Conservation (phyloP, 2,797 vertebrate species). For the Helicolenus hilgendorfi region DNA sequence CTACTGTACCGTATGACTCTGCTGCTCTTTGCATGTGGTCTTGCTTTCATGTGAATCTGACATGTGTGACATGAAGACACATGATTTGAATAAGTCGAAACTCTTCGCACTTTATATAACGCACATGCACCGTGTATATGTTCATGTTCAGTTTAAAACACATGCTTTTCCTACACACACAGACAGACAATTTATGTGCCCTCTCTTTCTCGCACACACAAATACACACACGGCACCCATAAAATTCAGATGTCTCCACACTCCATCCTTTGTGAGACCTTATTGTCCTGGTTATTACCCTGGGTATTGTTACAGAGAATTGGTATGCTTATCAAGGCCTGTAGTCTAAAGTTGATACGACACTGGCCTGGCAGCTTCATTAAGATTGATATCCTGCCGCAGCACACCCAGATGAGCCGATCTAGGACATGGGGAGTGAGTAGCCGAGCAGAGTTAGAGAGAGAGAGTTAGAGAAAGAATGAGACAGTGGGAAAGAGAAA, state of each 20-base stretch:
- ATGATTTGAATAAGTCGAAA: conserved; percentile 25
- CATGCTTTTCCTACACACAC: conserved; percentile 12
- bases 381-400: conserved; percentile 83
- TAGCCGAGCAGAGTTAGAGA: conserved; percentile 51
- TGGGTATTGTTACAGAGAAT: conserved; percentile 83
- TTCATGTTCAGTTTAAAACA: conserved; percentile 43
- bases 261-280: conserved; percentile 83
- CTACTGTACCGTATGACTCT: neutral
- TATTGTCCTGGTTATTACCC: conserved; percentile 87
- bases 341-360: conserved; percentile 84
- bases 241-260: conserved; percentile 83
- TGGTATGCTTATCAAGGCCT: conserved; percentile 85
- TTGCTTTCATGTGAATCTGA: conserved; percentile 25
- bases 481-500: conserved; percentile 54
- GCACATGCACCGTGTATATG: conserved; percentile 6
- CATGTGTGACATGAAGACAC: conserved; percentile 24
- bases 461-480: conserved; percentile 40
- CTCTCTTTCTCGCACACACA: neutral
- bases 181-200: conserved; percentile 45
- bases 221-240: conserved; percentile 67
- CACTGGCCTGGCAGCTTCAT: conserved; percentile 83
- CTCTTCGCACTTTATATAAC: conserved; percentile 12
- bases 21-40: conserved; percentile 20
- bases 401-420: conserved; percentile 76
- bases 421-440: conserved; percentile 62